These are phyloP conservation scores for Gila orcuttii DNA, from an alignment of 2,113 vertebrate species.

Conservation along the genomic window DNA sequence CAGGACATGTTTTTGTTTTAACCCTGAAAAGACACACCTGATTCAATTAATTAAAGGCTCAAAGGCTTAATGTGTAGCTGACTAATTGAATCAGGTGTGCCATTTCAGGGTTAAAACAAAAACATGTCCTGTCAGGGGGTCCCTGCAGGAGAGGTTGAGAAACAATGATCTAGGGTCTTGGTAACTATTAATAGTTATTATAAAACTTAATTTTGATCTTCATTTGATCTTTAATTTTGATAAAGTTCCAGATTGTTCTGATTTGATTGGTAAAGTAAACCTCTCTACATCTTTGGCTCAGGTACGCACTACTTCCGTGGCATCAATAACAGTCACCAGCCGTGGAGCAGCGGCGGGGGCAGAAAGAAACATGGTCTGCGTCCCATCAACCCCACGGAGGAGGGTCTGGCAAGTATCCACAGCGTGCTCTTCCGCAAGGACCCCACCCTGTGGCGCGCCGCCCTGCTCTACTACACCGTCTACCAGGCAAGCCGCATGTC, in stretches of 20 bases:
- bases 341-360: conserved; percentile 82
- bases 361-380: conserved; percentile 83
- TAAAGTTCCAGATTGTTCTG: background rate
- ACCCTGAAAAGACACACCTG: no score
- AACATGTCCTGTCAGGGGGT: no score
- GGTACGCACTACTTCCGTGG: conserved; percentile 94
- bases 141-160: no score
- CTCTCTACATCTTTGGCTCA: conserved; percentile 52
- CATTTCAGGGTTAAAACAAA: no score
- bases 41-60: no score
- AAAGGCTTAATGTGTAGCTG: no score
- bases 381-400: conserved; percentile 92
- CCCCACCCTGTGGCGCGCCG: conserved; percentile 91
- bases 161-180: background rate
- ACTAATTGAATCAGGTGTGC: no score
- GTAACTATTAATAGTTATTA: background rate
- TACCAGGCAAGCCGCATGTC: conserved; percentile 88
- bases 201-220: background rate
- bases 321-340: conserved; percentile 91
- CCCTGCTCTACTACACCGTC: conserved; percentile 93
- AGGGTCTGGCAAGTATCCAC: conserved; percentile 93
- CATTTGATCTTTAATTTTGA: background rate
- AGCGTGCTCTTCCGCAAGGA: conserved; percentile 91
- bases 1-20: no score
- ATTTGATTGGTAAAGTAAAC: background rate